Percentiles rank a stretch among this genome's conserved stretches.
Evolutionary conservation across 2,888 invertebrate genomes (phyloP).

Genomic region (Drosophila paramelanica): DNA sequence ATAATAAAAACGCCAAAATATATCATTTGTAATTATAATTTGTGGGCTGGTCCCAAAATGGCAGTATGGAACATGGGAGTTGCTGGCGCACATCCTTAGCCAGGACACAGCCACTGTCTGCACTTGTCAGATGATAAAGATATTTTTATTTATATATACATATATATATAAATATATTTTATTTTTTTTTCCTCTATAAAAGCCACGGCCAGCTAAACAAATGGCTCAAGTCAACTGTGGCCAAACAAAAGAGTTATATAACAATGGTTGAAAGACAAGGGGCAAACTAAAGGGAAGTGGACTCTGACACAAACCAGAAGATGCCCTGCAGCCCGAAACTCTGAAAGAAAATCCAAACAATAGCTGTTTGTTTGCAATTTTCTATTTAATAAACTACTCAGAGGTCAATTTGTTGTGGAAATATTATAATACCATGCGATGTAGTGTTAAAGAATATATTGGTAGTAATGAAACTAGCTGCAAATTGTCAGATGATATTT

Average conservation of each 20-base stretch:
- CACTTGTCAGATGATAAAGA: constrained; percentile 62
- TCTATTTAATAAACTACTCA: constrained; percentile 18
- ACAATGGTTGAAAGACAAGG: constrained; percentile 50
- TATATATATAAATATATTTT: no score
- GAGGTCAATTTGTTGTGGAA: constrained; percentile 12
- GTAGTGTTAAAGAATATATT: background rate
- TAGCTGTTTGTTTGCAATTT: constrained; percentile 18
- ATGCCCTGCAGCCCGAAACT: constrained; percentile 41
- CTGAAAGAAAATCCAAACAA: constrained; percentile 29
- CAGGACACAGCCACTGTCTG: constrained; percentile 37
- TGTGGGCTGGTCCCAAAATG: constrained; percentile 41
- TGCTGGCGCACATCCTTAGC: constrained; percentile 8
- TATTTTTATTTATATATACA: constrained; percentile 30
- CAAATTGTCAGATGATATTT: background rate
- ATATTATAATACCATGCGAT: background rate
- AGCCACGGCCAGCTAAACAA: constrained; percentile 51
- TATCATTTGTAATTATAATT: constrained; percentile 74
- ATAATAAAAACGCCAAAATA: constrained; percentile 72
- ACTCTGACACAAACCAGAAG: constrained; percentile 13
- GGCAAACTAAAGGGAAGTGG: constrained; percentile 21
- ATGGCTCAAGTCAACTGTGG: constrained; percentile 67
- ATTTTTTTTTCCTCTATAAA: constrained; percentile 17
- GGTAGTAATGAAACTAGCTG: background rate
- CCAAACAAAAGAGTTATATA: constrained; percentile 73
- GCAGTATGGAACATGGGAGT: background rate